Evolutionary conservation across 2,113 vertebrate genomes (phyloP).

Genomic region (Oxyruncus cristatus): DNA sequence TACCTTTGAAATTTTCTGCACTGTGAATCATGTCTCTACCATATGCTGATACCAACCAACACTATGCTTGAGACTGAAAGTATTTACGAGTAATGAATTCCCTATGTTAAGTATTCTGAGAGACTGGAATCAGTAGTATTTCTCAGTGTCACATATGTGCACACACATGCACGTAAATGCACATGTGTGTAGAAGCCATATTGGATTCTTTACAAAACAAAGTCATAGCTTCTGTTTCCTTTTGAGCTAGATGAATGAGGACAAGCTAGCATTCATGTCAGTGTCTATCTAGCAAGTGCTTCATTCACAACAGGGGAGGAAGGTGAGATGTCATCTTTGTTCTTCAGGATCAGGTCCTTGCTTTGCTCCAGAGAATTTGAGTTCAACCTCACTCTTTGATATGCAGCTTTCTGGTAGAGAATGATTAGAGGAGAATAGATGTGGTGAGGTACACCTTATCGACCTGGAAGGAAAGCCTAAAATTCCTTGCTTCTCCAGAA

Average conservation of each 20-base stretch:
- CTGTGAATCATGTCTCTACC: not conserved
- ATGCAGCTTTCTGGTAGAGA: not conserved
- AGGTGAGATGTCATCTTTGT: not conserved
- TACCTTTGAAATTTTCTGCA: not conserved
- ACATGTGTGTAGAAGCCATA: not conserved
- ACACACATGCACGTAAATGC: accelerated
- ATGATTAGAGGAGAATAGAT: not conserved
- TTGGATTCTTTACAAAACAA: not conserved
- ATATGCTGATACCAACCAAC: not conserved
- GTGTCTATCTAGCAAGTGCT: not conserved
- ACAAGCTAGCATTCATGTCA: not conserved
- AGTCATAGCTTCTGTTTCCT: not conserved
- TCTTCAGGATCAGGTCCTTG: not conserved
- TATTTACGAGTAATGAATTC: not conserved
- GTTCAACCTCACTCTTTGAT: not conserved
- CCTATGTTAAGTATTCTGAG: not conserved
- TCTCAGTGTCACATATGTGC: not conserved
- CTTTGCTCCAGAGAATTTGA: not conserved
- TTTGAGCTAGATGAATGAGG: not conserved
- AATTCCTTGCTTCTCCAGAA: not conserved
- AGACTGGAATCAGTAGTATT: not conserved
- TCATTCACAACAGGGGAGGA: not conserved
- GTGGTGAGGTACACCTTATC: not conserved
- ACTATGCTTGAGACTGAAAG: not conserved
- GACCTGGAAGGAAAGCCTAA: not conserved